A percentile compares a stretch with the other conserved stretches of the same genome.
These are phyloP conservation scores for Lordiphosa clarofinis DNA, from an alignment of 1,140 invertebrate genomes.

Conservation along the genomic window DNA sequence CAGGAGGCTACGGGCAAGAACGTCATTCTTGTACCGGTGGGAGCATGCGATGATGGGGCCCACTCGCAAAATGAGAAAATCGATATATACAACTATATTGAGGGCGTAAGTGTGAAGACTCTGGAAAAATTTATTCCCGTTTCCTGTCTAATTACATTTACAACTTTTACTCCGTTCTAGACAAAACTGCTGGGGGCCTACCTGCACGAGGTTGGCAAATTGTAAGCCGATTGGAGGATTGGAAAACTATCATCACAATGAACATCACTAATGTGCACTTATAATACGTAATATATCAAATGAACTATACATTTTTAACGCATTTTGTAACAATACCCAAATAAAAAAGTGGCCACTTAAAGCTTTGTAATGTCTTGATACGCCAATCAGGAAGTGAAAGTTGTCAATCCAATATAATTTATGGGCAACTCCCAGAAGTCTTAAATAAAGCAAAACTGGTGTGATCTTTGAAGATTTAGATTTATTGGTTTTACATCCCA, in stretches of 20 bases:
- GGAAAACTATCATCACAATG: constrained; percentile 20
- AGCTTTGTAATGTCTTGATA: too few species aligned
- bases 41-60: constrained; percentile 96
- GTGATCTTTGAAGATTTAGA: too few species aligned
- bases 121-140: neutral
- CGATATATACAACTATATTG: constrained; percentile 94
- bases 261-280: constrained; percentile 53
- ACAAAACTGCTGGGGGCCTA: constrained; percentile 93
- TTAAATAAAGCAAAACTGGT: too few species aligned
- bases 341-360: neutral
- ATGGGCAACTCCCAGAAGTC: too few species aligned
- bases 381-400: too few species aligned
- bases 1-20: constrained; percentile 95
- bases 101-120: constrained; percentile 87
- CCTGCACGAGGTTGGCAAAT: constrained; percentile 86
- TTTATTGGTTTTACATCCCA: too few species aligned
- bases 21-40: constrained; percentile 94
- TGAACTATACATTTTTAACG: neutral
- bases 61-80: constrained; percentile 99
- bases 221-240: constrained; percentile 26
- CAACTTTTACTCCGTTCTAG: constrained; percentile 81
- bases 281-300: constrained; percentile 7
- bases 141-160: neutral
- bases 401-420: too few species aligned
- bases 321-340: neutral